Conservation (phyloP, 2,888 invertebrate genomes). For the Theretra japonica region DNA sequence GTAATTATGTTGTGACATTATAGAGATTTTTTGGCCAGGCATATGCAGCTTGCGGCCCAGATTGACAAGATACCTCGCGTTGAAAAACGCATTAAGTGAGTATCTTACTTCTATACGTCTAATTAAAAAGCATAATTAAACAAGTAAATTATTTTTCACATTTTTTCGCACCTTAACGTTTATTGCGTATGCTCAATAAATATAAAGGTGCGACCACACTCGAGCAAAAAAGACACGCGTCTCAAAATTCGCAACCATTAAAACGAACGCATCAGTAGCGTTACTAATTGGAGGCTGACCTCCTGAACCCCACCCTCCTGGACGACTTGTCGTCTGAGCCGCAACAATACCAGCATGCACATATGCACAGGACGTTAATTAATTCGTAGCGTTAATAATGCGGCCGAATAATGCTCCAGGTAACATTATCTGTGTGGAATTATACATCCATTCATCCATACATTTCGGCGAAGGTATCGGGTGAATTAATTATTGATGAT, state of each 20-base stretch:
- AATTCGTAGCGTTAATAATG: constrained; percentile 10
- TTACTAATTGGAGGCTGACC: constrained; percentile 4
- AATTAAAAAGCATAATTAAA: neutral
- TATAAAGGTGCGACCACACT: neutral
- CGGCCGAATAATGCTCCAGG: constrained; percentile 8
- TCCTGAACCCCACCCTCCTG: neutral
- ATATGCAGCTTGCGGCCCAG: too few relatives aligned
- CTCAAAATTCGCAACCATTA: neutral
- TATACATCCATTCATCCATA: neutral
- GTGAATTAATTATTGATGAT: constrained; percentile 22
- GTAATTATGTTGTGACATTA: too few relatives aligned
- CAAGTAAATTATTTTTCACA: neutral
- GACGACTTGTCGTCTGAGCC: neutral
- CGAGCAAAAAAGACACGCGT: neutral
- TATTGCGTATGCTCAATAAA: too few relatives aligned
- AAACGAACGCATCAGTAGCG: neutral
- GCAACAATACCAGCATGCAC: constrained; percentile 4
- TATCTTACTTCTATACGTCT: too few relatives aligned
- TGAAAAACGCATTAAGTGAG: too few relatives aligned
- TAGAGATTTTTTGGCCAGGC: too few relatives aligned
- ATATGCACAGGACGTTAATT: constrained; percentile 15
- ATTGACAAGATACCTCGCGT: too few relatives aligned
- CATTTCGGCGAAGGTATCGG: constrained; percentile 9
- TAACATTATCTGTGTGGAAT: constrained; percentile 6
- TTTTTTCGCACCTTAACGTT: too few relatives aligned